These are phyloP conservation scores for Pelobates fuscus DNA, from an alignment of 2,113 vertebrate genomes.

Conservation along the genomic window DNA sequence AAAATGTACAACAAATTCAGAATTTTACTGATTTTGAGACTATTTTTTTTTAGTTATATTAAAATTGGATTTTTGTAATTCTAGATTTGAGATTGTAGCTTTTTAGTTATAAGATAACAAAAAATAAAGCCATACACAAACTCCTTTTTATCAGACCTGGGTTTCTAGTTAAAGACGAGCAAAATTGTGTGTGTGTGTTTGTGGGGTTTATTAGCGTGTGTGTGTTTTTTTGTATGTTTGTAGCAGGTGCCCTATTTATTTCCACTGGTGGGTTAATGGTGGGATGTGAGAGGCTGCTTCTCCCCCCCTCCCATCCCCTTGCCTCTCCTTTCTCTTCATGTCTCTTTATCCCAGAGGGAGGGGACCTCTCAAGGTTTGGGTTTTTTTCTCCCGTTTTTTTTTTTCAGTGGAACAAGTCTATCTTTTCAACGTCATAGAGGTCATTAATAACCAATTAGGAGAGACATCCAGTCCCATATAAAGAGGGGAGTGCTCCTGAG, in stretches of 20 bases:
- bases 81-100: too few relatives aligned
- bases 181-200: neutral
- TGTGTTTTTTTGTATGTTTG: neutral
- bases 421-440: constrained; percentile 78
- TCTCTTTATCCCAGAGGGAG: constrained; percentile 59
- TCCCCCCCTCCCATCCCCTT: constrained; percentile 22
- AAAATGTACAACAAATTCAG: too few relatives aligned
- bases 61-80: too few relatives aligned
- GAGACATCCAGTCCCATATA: constrained; percentile 86
- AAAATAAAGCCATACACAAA: too few relatives aligned
- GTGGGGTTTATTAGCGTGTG: neutral
- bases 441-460: constrained; percentile 98
- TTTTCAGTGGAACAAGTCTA: constrained; percentile 71
- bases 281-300: constrained; percentile 2
- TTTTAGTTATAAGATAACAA: too few relatives aligned
- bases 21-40: too few relatives aligned
- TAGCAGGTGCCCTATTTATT: constrained; percentile 51
- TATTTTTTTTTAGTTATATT: too few relatives aligned
- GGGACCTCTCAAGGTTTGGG: constrained; percentile 59
- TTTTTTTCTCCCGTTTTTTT: too few relatives aligned
- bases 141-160: too few relatives aligned
- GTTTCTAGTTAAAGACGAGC: too few relatives aligned
- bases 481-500: constrained; percentile 67
- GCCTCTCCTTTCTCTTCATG: constrained; percentile 45
- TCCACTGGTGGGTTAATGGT: constrained; percentile 13